Conservation (phyloP, 2,888 invertebrate genomes). For the Orthosia cruda region DNA sequence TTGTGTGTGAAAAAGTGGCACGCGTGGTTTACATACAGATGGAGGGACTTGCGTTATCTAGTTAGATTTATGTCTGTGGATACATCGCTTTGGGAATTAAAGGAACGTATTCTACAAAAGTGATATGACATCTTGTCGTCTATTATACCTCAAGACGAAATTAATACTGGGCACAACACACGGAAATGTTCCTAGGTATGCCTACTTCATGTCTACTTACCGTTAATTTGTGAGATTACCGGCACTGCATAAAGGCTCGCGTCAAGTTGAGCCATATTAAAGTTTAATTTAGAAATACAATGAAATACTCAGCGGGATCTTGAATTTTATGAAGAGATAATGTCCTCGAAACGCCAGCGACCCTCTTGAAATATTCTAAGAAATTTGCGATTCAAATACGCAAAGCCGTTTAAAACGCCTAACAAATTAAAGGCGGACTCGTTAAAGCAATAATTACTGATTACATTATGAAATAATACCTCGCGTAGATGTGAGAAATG, state of each 20-base stretch:
- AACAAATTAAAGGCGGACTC: slow-evolving; percentile 91
- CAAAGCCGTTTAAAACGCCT: slow-evolving; percentile 92
- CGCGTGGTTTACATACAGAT: no score
- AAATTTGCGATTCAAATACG: slow-evolving; percentile 92
- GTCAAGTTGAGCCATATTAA: slow-evolving; percentile 77
- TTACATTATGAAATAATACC: slow-evolving; percentile 89
- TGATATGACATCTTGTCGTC: slow-evolving; percentile 30
- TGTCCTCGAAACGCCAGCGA: slow-evolving; percentile 89
- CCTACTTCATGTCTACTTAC: slow-evolving; percentile 35
- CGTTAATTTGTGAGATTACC: slow-evolving; percentile 64
- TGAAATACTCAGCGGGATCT: slow-evolving; percentile 88
- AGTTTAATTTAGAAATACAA: slow-evolving; percentile 87
- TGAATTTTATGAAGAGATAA: slow-evolving; percentile 92
- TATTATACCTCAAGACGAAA: slow-evolving; percentile 27
- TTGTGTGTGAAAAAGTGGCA: no score
- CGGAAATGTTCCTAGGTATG: slow-evolving; percentile 38
- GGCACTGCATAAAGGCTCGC: slow-evolving; percentile 65
- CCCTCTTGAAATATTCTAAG: slow-evolving; percentile 91
- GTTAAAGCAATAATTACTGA: slow-evolving; percentile 91
- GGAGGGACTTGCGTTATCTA: no score
- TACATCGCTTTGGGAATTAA: slow-evolving; percentile 20
- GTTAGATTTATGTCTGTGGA: no score
- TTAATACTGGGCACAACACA: slow-evolving; percentile 45
- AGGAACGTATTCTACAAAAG: slow-evolving; percentile 26
- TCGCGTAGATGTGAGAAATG: slow-evolving; percentile 71